Percentiles rank a stretch among this genome's conserved stretches.
phyloP scores from a whole-genome alignment of 2,797 vertebrate species.

The Garrulus glandarius region DNA sequence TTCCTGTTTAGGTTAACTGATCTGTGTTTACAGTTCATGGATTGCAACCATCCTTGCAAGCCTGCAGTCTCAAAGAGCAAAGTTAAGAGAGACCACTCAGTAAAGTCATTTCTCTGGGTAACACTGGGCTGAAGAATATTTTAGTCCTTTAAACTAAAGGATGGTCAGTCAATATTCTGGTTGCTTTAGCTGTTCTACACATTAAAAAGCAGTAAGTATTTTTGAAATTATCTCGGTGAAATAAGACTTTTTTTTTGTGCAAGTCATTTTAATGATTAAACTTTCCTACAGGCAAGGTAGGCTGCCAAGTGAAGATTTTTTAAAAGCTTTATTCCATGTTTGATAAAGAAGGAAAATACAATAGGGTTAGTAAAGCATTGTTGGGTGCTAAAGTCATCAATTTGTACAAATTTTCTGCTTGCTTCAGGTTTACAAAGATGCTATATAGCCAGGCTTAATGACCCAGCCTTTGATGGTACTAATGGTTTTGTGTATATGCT shows the following conservation, averaged over 20 bases:
- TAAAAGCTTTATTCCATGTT: background rate
- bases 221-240: background rate
- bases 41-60: background rate
- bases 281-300: background rate
- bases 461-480: background rate
- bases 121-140: background rate
- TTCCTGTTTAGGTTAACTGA: background rate
- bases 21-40: background rate
- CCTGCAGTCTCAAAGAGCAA: background rate
- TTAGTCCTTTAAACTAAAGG: background rate
- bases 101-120: background rate
- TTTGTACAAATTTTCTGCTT: background rate
- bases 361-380: background rate
- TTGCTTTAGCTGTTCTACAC: background rate
- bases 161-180: background rate
- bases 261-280: background rate
- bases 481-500: background rate
- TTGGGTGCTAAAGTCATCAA: background rate
- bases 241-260: background rate
- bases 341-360: background rate
- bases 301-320: background rate
- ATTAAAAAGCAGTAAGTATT: slow-evolving; percentile 26
- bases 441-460: background rate
- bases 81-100: background rate
- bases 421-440: background rate